Evolutionary conservation across 1,140 invertebrate genomes (phyloP).

Genomic region (Drosophila persimilis): DNA sequence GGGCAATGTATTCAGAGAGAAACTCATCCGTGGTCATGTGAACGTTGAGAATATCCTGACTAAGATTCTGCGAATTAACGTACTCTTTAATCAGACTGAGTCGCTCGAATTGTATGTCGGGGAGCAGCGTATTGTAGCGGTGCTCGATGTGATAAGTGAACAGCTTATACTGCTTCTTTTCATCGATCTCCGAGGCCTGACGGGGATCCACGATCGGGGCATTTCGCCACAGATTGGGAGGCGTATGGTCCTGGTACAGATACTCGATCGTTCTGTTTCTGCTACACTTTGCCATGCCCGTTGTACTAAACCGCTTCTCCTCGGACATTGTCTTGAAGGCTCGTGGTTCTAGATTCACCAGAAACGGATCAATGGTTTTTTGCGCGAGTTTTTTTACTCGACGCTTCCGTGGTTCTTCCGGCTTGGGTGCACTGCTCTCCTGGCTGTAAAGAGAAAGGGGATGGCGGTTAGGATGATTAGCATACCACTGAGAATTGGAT

Average conservation of each 20-base stretch:
- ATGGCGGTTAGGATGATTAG: not conserved
- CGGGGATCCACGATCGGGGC: slow-evolving; percentile 64
- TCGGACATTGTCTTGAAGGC: slow-evolving; percentile 59
- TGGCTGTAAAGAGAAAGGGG: not conserved
- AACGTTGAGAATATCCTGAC: slow-evolving; percentile 33
- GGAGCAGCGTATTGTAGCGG: slow-evolving; percentile 74
- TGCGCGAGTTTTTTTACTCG: slow-evolving; percentile 54
- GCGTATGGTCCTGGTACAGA: slow-evolving; percentile 68
- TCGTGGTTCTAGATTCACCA: slow-evolving; percentile 50
- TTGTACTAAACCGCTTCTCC: slow-evolving; percentile 60
- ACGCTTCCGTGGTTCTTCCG: slow-evolving; percentile 52
- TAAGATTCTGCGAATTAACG: slow-evolving; percentile 56
- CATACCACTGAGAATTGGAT: too few species aligned
- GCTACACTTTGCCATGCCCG: slow-evolving; percentile 47
- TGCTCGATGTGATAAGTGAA: slow-evolving; percentile 77
- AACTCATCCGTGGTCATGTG: slow-evolving; percentile 62
- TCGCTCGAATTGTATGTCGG: slow-evolving; percentile 74
- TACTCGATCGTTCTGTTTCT: slow-evolving; percentile 54
- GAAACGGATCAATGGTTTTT: slow-evolving; percentile 61
- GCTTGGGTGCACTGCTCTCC: slow-evolving; percentile 11
- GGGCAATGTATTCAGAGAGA: slow-evolving; percentile 60
- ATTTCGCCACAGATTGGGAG: slow-evolving; percentile 62
- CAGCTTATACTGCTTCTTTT: slow-evolving; percentile 78
- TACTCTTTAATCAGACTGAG: slow-evolving; percentile 76
- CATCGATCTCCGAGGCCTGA: slow-evolving; percentile 69